Base-by-base conservation (phyloP, 2,888 invertebrate species). In the Cordilura impudica region DNA sequence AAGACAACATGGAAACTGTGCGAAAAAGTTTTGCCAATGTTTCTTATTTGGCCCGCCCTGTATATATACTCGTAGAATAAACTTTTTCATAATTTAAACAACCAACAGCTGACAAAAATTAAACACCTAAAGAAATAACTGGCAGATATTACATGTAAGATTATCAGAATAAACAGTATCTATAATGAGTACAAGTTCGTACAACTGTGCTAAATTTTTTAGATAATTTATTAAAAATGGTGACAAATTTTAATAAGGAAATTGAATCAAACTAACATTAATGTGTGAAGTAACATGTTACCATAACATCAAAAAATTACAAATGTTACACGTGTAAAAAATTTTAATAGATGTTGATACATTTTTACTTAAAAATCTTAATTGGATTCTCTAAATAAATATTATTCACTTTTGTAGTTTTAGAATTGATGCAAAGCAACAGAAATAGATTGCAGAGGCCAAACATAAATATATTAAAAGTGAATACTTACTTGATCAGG, bases 401-500 rank as follows among this genome's bases (percentile, higher is more conserved):
- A n/a, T 39, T 26, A n/a, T n/a, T n/a, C n/a, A n/a, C n/a, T n/a
- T 26, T 26, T 26, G 26, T 26, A 26, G 3, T 3, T 26, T 26
- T 26, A n/a, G 6, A 26, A 26, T 26, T 26, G 26, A 4, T 3
- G 26, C 4, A 26, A 26, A 26, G 6, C 6, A 26, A 26, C 6
- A 26, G 6, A 26, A n/a, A n/a, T n/a, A n/a, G n/a, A 3, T 26
- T 26, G 26, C 3, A 26, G 26, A 26, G 4, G 4, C 3, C 26
- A 26, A 39, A n/a, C 35, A 39, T 39, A 39, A 39, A n/a, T 39
- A 39, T 12, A 39, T 4, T 4, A 26, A 21, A 19, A 56, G 31
- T 14, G 19, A 21, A 19, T n/a, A 84, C 91, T 90, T 89, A 98
- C 98, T 94, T 98, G 98, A 91, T 98, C 98, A 1, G 98, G 98